Evolutionary conservation across 2,888 invertebrate species (phyloP), one percentile per base, ranked within the genome.

Genomic region (Andrena dorsata): DNA sequence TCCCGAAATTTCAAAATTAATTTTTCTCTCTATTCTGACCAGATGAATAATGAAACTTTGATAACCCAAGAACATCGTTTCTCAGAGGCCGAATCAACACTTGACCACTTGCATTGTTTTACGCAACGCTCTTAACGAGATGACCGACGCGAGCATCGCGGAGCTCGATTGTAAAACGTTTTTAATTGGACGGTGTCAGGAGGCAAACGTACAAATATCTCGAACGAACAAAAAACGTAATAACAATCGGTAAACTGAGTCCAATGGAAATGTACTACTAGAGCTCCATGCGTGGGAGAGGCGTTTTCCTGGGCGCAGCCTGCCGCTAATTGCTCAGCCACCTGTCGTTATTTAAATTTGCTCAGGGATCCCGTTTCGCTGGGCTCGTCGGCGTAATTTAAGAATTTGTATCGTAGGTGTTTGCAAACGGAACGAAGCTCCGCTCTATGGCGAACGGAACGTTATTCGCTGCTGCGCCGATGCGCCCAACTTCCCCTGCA

Each of bases 301-400:
- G 83, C 80, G 80, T 79, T 80, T 87, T 80, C 79, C 87, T 82
- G 80, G 89, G 85, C 78, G 87, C 89, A 88, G 87, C 82, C 83
- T 78, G 84, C 61, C 83, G 85, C 78, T 88, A 88, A 88, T 88
- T 88, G 79, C 80, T 79, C 79, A 49, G 65, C 83, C 89, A 84
- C 87, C 89, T 88, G 87, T 61, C 83, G 72, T 79, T 83, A 82
- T 73, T 79, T 75, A 80, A 82, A 63, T 82, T 80, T 75, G 72
- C 78, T 70, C 72, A 65, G 53, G 63, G 75, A 78, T 86, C 79
- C 65, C 73, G 78, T 76, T 80, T 76, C 82, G 68, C 76, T 68
- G 35, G 56, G 70, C 30, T 63, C 65, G 60, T 32, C 56, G 30
- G n/a, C 56, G 82, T 74, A 84, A 84, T 84, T 79, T 61, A 79